Evolutionary conservation across 2,888 invertebrate genomes (phyloP), one percentile per base, ranked within the genome.

Genomic region (Anagyrus pseudococci): DNA sequence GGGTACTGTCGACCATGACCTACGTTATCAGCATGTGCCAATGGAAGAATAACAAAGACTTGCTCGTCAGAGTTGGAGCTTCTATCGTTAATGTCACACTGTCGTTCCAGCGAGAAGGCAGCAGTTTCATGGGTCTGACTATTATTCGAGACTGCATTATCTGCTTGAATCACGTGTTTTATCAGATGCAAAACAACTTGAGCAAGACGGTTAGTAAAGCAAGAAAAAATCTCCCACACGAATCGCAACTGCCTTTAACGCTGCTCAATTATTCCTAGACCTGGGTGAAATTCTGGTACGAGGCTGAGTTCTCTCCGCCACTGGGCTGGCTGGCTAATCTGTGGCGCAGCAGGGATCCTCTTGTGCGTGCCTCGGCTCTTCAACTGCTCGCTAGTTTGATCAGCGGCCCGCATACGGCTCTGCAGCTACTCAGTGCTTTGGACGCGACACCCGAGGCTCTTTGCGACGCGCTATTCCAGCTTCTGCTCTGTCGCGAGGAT

Each of bases 41-140:
- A 13, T 85, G 85, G 85, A 79, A 79, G 50, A 72, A 74, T 50
- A 73, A 75, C 37, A 82, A 77, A 71, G 75, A 77, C 19, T 69
- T 78, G 26, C 67, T 84, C 40, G 72, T 77, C 17, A 77, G 80
- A 19, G 72, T 84, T 43, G 80, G 83, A 26, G 79, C 79, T 33
- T 78, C 80, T 26, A 73, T 85, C 10, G 82, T 82, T 62, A 84
- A 85, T 69, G 71, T 86, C 8, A 77, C 85, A 7, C 77, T 81
- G 17, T 83, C 85, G 0, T 86, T 86, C 71, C 84, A 85, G 68
- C 82, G 83, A 4, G 80, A 83, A n/a, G 84, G 84, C 1, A 77
- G 82, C 1, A 85, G 85, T 41, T 83, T 85, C 43, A 85, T 86
- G 86, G 86, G 85, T 1, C 72, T 85, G 8, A 84, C 84, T 33